Evolutionary conservation across 2,797 vertebrate genomes (phyloP).

Genomic region (Amblyopsis hoosieri): DNA sequence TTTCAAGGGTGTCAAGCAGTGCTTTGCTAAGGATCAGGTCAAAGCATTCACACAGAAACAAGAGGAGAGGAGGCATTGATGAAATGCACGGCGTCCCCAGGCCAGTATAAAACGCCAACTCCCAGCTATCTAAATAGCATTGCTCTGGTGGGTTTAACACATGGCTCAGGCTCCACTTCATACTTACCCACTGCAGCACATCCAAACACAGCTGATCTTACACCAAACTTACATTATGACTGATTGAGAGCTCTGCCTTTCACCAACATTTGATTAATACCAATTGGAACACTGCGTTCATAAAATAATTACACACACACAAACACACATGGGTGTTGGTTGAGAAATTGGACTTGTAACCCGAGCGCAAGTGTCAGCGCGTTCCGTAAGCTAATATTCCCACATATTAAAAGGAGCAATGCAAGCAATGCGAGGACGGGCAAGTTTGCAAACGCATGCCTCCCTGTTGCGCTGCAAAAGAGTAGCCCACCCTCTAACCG

Average conservation of each 20-base stretch:
- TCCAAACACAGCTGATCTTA: not conserved
- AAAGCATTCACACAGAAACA: constrained; percentile 51
- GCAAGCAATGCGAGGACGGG: constrained; percentile 49
- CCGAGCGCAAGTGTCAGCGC: constrained; percentile 31
- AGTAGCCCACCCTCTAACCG: constrained; percentile 42
- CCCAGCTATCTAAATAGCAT: constrained; percentile 33
- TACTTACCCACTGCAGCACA: constrained; percentile 5
- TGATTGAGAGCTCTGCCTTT: too few species aligned
- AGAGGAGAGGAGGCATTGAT: constrained; percentile 54
- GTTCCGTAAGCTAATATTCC: constrained; percentile 48
- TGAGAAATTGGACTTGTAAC: constrained; percentile 22
- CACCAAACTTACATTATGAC: too few species aligned
- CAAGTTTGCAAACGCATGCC: constrained; percentile 41
- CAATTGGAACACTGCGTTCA: not conserved
- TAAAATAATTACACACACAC: not conserved
- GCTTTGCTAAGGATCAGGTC: constrained; percentile 33
- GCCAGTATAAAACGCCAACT: constrained; percentile 27
- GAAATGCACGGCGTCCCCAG: constrained; percentile 45
- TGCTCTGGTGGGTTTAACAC: constrained; percentile 28
- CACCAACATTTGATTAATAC: too few species aligned
- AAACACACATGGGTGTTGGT: not conserved
- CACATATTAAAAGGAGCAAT: constrained; percentile 45
- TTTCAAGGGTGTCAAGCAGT: constrained; percentile 12
- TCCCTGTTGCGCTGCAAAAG: constrained; percentile 48
- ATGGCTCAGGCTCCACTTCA: constrained; percentile 27